Base-by-base conservation (phyloP, 37 sponge, comb jelly and placozoan genomes). In the Geodia barretti region DNA sequence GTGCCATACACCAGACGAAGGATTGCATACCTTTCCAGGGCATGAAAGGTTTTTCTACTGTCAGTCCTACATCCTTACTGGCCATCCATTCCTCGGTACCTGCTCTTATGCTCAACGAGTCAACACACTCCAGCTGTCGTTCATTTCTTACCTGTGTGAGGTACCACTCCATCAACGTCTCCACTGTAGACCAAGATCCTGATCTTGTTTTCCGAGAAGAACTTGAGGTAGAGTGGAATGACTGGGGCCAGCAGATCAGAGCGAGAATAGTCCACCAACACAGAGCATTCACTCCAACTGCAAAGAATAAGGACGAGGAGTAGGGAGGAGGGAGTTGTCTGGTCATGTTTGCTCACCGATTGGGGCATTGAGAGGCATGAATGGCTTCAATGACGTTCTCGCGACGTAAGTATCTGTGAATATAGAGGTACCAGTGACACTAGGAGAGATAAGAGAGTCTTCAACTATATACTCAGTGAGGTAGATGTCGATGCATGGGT, bases 131-230 rank as follows among this genome's bases (percentile, higher is more conserved):
- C 64, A 26, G 25, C 4, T 29, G 2, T 7, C 8, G 2, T 29
- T 7, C 3, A 26, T 29, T 2, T 2, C 64, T 30, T 8, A 66
- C 67, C 71, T 19, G 71, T 33, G n/a, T 70, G 71, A 17, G 79
- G 65, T 24, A 78, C 79, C 36, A 78, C 61, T 4, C 79, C 79
- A 61, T 78, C 79, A 14, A 78, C 64, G 31, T 78, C 79, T 39
- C 79, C 79, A 78, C 64, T 62, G 62, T 78, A 78, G 24, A 78
- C 79, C 19, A 78, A 34, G 24, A 78, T 78, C 31, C 39, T 4
- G 32, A 59, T 31, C 54, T 42, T 26, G 3, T 33, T 70, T 11
- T 70, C 37, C 37, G 32, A 25, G 7, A 78, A 64, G 65, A 78
- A 61, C 31, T 78, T 21, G 65, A 11, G 34, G 64, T 78, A 62